Percentiles rank a stretch among this genome's conserved stretches.
Conservation (phyloP, 2,113 vertebrate genomes). For the Melozone crissalis region DNA sequence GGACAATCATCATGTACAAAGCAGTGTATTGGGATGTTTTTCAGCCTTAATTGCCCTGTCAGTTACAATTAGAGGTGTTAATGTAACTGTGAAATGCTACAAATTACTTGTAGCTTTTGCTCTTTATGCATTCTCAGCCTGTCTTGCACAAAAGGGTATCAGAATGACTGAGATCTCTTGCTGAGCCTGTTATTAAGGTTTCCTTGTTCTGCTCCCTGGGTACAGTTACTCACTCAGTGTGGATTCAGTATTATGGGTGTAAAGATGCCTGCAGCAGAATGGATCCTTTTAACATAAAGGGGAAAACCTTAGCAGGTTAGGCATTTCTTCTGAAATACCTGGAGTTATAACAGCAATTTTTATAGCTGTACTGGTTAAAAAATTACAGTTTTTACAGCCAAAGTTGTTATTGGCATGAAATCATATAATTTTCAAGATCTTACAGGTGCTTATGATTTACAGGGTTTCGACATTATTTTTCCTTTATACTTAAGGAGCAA, state of each 20-base stretch:
- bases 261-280: background rate
- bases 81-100: conserved; percentile 57
- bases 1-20: conserved; percentile 9
- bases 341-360: background rate
- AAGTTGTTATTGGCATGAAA: background rate
- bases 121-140: background rate
- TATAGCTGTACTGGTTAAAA: background rate
- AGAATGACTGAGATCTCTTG: conserved; percentile 31
- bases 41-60: conserved; percentile 53
- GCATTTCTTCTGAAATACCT: background rate
- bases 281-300: background rate
- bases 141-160: background rate
- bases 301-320: background rate
- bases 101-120: conserved; percentile 51
- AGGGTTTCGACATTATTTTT: background rate
- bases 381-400: background rate
- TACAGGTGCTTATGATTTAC: background rate
- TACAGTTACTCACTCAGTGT: background rate
- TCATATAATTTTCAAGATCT: background rate
- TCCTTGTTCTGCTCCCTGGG: background rate
- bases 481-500: background rate
- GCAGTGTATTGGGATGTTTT: background rate
- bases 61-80: conserved; percentile 63
- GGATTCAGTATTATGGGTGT: background rate
- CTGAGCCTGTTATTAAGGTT: conserved; percentile 39